Evolutionary conservation across 1,140 invertebrate species (phyloP), one percentile per base, ranked within the genome.

Genomic region (Manduca sexta): DNA sequence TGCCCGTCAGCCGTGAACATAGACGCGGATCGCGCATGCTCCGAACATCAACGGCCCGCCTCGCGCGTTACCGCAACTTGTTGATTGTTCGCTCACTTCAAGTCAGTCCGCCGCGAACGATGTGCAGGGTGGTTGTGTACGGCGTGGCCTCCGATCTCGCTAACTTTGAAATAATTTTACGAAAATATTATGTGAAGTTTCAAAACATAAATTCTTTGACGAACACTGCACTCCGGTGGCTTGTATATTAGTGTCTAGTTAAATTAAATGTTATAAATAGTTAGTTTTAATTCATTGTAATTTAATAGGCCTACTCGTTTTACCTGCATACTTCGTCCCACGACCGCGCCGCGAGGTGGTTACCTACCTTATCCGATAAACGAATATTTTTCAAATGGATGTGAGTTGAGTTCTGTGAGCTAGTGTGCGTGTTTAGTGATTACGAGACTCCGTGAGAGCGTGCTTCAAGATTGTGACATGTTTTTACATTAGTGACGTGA

Each of bases 381-480:
- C 82, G 82, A 74, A 85, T 71, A 80, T 80, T 82, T 84, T 85
- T 83, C 74, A 83, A 83, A 85, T 85, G 79, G 79, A 82, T 82
- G 79, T 83, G 79, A 68, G 72, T 81, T 70, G 65, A 69, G 67
- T 74, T 72, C 48, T 75, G 81, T 81, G n/a, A n/a, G 81, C 80
- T 79, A 81, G 78, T 84, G 81, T 78, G 67, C 71, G 76, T 82
- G 74, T 64, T 80, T 68, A 72, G 71, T 70, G 56, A 66, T 71
- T 70, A 67, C 64, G 61, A 73, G 63, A 81, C 77, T 61, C 51
- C 54, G 68, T 79, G 73, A 74, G 70, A 80, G 73, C 68, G 55
- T 69, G 60, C 40, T 69, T 61, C 57, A 54, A 61, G 61, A 62
- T 56, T 65, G 74, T 82, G 74, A 79, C 80, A 74, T 80, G 76